Conservation (phyloP, 2,888 invertebrate genomes). For the Scrobipalpa atriplicella region DNA sequence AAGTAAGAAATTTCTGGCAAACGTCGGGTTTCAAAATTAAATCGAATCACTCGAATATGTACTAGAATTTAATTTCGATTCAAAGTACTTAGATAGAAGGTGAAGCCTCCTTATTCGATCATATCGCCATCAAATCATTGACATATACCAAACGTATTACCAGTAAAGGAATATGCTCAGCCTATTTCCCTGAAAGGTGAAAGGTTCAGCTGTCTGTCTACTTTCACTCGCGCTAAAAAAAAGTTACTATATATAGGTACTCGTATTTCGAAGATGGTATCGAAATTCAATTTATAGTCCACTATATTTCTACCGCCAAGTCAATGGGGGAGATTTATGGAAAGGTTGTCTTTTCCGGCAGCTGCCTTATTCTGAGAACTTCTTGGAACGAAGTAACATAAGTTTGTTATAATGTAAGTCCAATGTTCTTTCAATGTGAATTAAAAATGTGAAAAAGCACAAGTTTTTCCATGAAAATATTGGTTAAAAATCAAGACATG, state of each 20-base stretch:
- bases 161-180: background rate
- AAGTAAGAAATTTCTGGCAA: no score
- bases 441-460: no score
- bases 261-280: constrained; percentile 40
- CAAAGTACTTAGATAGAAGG: no score
- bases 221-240: constrained; percentile 14
- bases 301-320: constrained; percentile 49
- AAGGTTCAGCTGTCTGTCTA: constrained; percentile 6
- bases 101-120: background rate
- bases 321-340: constrained; percentile 45
- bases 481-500: no score
- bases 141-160: background rate
- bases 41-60: no score
- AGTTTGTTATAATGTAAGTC: no score
- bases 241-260: background rate
- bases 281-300: constrained; percentile 52
- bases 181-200: constrained; percentile 1
- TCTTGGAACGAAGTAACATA: background rate
- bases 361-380: constrained; percentile 12
- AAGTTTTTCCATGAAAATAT: no score
- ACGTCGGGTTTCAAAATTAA: no score
- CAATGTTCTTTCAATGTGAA: no score
- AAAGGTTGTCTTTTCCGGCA: constrained; percentile 12
- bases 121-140: background rate
- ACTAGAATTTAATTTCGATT: no score